Conservation (phyloP, 2,888 invertebrate species). For the Leptinotarsa haldemani region DNA sequence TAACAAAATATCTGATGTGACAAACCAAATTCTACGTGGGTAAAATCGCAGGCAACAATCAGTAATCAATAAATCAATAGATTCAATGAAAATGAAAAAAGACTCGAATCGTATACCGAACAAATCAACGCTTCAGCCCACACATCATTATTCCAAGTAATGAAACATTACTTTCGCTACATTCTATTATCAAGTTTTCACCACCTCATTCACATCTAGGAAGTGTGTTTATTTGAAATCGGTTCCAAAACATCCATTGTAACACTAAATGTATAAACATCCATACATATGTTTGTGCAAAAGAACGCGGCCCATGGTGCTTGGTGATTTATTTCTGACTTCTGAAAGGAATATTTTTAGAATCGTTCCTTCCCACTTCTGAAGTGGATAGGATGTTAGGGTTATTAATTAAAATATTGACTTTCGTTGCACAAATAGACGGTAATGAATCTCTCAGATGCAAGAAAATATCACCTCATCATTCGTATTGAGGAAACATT, state of each 20-base stretch:
- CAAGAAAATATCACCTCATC: neutral
- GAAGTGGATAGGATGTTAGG: conserved; percentile 33
- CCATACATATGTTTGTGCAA: conserved; percentile 33
- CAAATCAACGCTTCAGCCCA: neutral
- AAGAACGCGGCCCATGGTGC: conserved; percentile 28
- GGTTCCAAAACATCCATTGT: conserved; percentile 24
- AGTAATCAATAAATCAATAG: neutral
- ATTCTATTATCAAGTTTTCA: conserved; percentile 25
- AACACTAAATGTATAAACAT: conserved; percentile 33
- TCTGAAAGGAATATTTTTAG: conserved; percentile 33
- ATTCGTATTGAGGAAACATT: too few relatives aligned
- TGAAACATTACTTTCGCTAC: conserved; percentile 2
- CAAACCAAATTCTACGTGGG: too few relatives aligned
- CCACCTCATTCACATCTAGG: conserved; percentile 17
- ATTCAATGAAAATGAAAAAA: neutral
- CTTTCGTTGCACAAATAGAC: conserved; percentile 16
- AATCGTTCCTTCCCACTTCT: conserved; percentile 26
- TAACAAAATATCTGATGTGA: too few relatives aligned
- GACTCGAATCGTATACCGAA: neutral
- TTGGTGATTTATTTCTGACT: conserved; percentile 33
- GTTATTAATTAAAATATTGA: conserved; percentile 34
- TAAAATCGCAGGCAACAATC: too few relatives aligned
- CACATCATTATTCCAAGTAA: neutral
- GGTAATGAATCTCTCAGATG: conserved; percentile 1
- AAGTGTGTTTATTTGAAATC: conserved; percentile 19